Base-by-base conservation (phyloP, 2,797 vertebrate species). In the Gallinago stenura region DNA sequence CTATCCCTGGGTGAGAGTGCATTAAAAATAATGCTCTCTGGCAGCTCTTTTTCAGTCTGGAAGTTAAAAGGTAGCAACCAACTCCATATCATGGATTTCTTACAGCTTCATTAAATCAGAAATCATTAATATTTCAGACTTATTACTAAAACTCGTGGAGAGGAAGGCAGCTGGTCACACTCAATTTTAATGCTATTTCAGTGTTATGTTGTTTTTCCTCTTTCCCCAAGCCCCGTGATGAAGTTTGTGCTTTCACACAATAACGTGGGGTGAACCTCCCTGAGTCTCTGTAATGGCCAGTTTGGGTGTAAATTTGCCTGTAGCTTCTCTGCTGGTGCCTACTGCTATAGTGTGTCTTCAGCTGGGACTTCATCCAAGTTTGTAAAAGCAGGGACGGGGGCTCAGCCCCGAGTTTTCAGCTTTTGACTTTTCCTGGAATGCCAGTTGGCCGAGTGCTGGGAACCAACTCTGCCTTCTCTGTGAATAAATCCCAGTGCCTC, bases 11-110 rank as follows among this genome's bases (percentile, higher is more conserved):
- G 75, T 68, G 66, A 80, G 45, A 83, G 19, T 65, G 16, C 80
- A 45, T 96, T 94, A 95, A 93, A 82, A 92, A 58, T 89, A 94
- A 92, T 79, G 58, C 30, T 89, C 56, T 84, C 62, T 95, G 92
- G 83, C 90, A 96, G 93, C 68, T 70, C 64, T 92, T 89, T 58
- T 94, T 89, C 89, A 96, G 71, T 61, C 79, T 93, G 66, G 77
- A 94, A 78, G 82, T 80, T 82, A 78, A 94, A 94, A 95, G 57
- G 81, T 94, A 82, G 80, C 58, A 93, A 95, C 76, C 13, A 77
- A 15, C 70, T 77, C 81, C 79, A 51, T 70, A 60, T 93, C 30
- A 28, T 0, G 0, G 33, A 18, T 60, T 78, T 89, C 41, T 76
- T 92, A 31, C 2, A 11, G 68, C 37, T 83, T 93, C 18, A 22